Base-by-base conservation (phyloP, 2,888 invertebrate species). In the Aspidiotus rigidus region DNA sequence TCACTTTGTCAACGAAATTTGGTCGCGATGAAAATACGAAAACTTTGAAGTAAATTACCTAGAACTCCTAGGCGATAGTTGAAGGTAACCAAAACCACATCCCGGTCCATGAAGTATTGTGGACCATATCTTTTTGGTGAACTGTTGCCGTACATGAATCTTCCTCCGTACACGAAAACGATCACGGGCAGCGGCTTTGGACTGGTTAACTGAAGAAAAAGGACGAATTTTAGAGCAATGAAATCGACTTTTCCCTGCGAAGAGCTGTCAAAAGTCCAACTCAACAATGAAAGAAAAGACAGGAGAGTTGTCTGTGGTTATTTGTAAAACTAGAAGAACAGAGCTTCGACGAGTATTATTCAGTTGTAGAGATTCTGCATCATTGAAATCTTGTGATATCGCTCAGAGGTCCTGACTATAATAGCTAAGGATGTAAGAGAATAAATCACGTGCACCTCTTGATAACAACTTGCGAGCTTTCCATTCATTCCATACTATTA, bases 121-220 rank as follows among this genome's bases (percentile, higher is more conserved):
- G 85, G 82, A 0, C 83, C 83, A 75, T 83, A 85, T 28, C 8
- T n/a, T 6, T 44, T 28, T 1, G 62, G 42, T 1, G 76, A 66
- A 7, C 77, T 77, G 3, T 81, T 77, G 0, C 86, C 86, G 73
- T 83, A 85, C 83, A 87, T 86, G 76, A 79, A 81, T 11, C 77
- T 79, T 13, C 81, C 81, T 7, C 80, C 80, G 71, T 81, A 81
- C 62, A 81, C 78, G 72, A 77, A 79, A 11, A 81, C 77, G 53
- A 81, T 74, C 0, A 81, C 81, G 0, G 71, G 71, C 3, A 62
- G 28, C 44, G 49, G 49, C 7, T 16, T 44, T 44, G 49, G 8
- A 11, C 11, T 44, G 11, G 9, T 10, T 44, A 10, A 11, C 11
- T 44, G 11, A 44, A 8, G 9, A 44, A 44, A 11, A 44, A 44